phyloP scores from a whole-genome alignment of 2,888 invertebrate genomes.

The Ophion slaviceki region DNA sequence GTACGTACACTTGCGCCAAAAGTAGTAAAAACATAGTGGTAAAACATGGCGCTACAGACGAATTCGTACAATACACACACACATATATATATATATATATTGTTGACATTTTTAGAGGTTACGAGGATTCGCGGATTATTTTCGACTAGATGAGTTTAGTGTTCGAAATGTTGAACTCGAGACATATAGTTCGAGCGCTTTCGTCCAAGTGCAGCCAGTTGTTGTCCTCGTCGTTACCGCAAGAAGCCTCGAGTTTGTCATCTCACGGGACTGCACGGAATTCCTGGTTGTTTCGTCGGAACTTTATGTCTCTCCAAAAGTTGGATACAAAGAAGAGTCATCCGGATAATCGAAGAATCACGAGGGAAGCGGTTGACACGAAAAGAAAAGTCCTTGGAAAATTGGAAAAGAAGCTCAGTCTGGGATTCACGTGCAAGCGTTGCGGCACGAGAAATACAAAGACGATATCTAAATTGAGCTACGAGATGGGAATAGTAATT shows the following conservation, averaged over 20 bases:
- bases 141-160: background rate
- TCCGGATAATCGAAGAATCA: background rate
- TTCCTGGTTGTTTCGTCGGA: constrained; percentile 12
- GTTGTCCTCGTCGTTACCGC: background rate
- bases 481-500: constrained; percentile 95
- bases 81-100: too few species aligned
- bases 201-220: background rate
- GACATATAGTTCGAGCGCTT: constrained; percentile 34
- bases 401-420: constrained; percentile 86
- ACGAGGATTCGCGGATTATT: too few species aligned
- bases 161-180: constrained; percentile 42
- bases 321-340: constrained; percentile 31
- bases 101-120: too few species aligned
- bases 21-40: too few species aligned
- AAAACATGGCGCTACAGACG: too few species aligned
- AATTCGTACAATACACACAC: too few species aligned
- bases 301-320: background rate
- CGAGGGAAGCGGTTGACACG: background rate
- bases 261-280: background rate
- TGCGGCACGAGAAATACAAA: constrained; percentile 91
- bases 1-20: too few species aligned
- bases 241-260: background rate
- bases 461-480: constrained; percentile 93
- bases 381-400: constrained; percentile 75
- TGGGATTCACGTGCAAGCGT: constrained; percentile 95